These are phyloP conservation scores for Pachypanchax playfairii DNA, from an alignment of 2,113 vertebrate species.

Conservation along the genomic window DNA sequence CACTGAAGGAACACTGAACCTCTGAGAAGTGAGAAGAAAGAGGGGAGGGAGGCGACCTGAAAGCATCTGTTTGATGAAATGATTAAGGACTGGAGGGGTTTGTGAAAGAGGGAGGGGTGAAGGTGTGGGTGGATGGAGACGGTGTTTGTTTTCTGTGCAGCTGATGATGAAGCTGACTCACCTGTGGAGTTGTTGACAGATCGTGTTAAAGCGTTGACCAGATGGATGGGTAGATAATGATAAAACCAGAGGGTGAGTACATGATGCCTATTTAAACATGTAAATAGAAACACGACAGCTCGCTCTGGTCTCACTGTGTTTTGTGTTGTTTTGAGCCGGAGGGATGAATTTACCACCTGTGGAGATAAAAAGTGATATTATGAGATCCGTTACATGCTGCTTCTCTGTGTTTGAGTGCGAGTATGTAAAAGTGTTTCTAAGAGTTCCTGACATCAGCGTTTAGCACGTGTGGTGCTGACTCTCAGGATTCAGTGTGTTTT, in stretches of 20 bases:
- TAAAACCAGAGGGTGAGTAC: constrained; percentile 18
- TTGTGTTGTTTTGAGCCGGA: constrained; percentile 46
- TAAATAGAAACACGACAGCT: constrained; percentile 10
- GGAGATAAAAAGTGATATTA: constrained; percentile 68
- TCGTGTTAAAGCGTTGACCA: constrained; percentile 26
- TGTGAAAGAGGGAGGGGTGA: background rate
- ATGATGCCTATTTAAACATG: constrained; percentile 8
- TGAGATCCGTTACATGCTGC: constrained; percentile 43
- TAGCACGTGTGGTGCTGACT: constrained; percentile 58
- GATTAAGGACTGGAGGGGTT: constrained; percentile 15
- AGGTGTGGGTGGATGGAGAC: too few species aligned
- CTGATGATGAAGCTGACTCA: constrained; percentile 31
- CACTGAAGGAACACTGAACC: constrained; percentile 1
- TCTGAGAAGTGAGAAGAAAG: background rate
- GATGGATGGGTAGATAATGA: constrained; percentile 18
- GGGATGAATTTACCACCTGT: constrained; percentile 68
- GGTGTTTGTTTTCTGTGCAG: too few species aligned
- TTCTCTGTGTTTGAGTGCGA: constrained; percentile 7
- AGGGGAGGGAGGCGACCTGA: background rate
- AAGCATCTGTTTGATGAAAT: constrained; percentile 26
- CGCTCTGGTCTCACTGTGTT: too few species aligned
- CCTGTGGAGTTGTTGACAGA: constrained; percentile 63
- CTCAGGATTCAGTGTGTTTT: constrained; percentile 40
- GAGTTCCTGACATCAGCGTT: constrained; percentile 66
- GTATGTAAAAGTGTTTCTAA: constrained; percentile 46